Percentiles rank a stretch among this genome's conserved stretches.
Conservation (phyloP, 1,140 invertebrate genomes). For the Thalassaphorura encarpata region DNA sequence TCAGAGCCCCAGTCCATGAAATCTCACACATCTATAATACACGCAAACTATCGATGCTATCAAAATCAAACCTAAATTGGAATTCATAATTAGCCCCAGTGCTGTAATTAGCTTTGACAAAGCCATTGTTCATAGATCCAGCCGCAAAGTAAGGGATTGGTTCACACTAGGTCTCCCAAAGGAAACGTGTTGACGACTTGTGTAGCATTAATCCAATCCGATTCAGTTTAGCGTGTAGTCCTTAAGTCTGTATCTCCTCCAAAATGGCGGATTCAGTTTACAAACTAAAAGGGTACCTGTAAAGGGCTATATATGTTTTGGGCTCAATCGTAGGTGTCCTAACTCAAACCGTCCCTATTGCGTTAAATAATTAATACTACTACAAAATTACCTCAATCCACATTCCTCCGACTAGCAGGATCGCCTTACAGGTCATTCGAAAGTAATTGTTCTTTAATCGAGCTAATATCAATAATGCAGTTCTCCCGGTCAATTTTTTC, state of each 20-base stretch:
- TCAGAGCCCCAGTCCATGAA: neutral
- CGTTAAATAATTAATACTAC: no score
- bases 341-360: no score
- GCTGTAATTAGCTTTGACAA: neutral
- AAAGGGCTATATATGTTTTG: no score
- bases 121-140: neutral
- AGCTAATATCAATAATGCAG: no score
- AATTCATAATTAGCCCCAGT: neutral
- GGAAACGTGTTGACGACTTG: neutral
- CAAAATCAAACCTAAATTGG: neutral
- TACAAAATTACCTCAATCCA: no score
- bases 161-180: neutral
- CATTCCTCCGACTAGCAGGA: no score
- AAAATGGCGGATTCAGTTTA: no score
- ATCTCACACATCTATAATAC: neutral
- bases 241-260: neutral
- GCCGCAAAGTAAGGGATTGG: neutral
- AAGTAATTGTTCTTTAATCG: no score
- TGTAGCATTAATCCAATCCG: neutral
- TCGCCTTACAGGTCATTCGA: no score
- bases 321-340: no score
- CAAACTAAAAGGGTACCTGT: no score
- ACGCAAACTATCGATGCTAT: neutral
- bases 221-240: neutral
- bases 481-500: no score